Conservation (phyloP, 2,888 invertebrate genomes). For the Noctua comes region DNA sequence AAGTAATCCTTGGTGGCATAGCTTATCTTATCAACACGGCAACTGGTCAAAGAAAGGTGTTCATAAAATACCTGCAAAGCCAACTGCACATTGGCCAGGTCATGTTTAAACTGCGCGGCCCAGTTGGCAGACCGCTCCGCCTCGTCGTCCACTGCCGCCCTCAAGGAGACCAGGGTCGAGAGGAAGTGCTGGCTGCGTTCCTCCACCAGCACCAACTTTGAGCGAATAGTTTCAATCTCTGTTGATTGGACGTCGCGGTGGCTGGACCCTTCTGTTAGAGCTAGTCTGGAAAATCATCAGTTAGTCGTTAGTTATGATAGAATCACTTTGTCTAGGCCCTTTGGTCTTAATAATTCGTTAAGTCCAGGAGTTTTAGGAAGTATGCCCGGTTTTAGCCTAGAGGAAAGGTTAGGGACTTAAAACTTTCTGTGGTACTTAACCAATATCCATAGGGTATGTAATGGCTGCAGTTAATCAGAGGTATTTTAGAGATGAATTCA, state of each 20-base stretch:
- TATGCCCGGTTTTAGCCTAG: not conserved
- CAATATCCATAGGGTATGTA: not conserved
- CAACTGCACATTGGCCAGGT: slow-evolving; percentile 86
- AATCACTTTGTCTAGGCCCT: not conserved
- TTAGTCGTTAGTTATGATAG: not conserved
- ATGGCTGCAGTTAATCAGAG: too few species aligned
- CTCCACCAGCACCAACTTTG: slow-evolving; percentile 84
- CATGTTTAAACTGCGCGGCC: slow-evolving; percentile 89
- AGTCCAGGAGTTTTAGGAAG: not conserved
- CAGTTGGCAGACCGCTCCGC: slow-evolving; percentile 86
- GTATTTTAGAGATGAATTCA: not conserved
- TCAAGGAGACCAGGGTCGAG: slow-evolving; percentile 84
- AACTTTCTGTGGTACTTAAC: not conserved
- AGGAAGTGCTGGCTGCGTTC: slow-evolving; percentile 85
- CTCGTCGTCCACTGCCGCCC: slow-evolving; percentile 89
- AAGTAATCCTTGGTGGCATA: not conserved
- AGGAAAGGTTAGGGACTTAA: not conserved
- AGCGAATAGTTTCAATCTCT: slow-evolving; percentile 84
- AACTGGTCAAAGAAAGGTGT: not conserved
- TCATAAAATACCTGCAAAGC: slow-evolving; percentile 82
- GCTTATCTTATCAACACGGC: not conserved
- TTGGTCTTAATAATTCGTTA: not conserved
- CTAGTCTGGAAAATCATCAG: slow-evolving; percentile 71
- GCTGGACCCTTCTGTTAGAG: slow-evolving; percentile 80
- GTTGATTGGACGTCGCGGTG: slow-evolving; percentile 82